These are phyloP conservation scores for Catharus ustulatus DNA, from an alignment of 2,797 vertebrate genomes.

Conservation along the genomic window DNA sequence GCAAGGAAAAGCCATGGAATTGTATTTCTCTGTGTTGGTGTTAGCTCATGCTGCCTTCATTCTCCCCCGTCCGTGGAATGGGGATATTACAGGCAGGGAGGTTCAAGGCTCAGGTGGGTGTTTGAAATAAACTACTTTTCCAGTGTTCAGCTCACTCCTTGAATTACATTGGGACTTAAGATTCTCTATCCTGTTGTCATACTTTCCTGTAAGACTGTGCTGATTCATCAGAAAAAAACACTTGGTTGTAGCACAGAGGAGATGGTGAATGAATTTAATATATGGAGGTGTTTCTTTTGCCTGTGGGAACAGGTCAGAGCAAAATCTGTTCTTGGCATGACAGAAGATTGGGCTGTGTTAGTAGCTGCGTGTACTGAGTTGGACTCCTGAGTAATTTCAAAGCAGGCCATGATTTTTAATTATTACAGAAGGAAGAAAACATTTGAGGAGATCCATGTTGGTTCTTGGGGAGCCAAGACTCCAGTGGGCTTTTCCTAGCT, in stretches of 20 bases:
- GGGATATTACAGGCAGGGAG: background rate
- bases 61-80: background rate
- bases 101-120: background rate
- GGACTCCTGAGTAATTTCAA: background rate
- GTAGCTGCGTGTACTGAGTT: background rate
- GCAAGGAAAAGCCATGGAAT: background rate
- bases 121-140: background rate
- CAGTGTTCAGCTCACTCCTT: background rate
- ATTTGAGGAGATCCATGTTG: background rate
- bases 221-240: background rate
- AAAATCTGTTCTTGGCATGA: background rate
- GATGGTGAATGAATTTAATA: background rate
- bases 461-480: background rate
- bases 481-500: background rate
- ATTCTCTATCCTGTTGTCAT: background rate
- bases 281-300: background rate
- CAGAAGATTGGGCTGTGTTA: background rate
- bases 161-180: background rate
- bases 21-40: background rate
- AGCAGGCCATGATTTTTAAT: background rate
- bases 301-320: background rate
- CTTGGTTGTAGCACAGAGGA: background rate
- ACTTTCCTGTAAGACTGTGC: background rate
- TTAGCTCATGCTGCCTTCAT: background rate
- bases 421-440: background rate